Base-by-base conservation (phyloP, 2,888 invertebrate species). In the Amphipyra berbera region DNA sequence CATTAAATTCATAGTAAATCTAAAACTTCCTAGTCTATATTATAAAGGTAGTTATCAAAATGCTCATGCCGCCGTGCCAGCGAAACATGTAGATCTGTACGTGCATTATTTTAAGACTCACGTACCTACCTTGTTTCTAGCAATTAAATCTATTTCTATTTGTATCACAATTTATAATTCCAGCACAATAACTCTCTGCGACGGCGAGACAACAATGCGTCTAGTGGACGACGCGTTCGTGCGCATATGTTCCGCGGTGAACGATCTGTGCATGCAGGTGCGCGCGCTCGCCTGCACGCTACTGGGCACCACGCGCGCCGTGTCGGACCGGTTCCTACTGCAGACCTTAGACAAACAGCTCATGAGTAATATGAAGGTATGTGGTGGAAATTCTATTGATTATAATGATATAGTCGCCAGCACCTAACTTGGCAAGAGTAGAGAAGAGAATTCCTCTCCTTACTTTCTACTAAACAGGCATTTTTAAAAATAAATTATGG, bases 341-440 rank as follows among this genome's bases (percentile, higher is more conserved):
- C 99, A 99, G 93, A 99, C 99, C 0, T 93, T 99, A 38, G 99
- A 99, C 87, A 99, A 99, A 90, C 99, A 99, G 86, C 96, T 99
- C 27, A 99, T 99, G 98, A 98, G 98, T 53, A 98, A 98, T 85
- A 97, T 99, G 97, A 96, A 97, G 95, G 97, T 98, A 90, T 84
- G 30, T 46, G 8, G 15, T 14, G 1, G 6, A 15, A 38, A 37
- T 15, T 12, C 3, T 37, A 12, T 37, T 8, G n/a, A n/a, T n/a
- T n/a, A n/a, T n/a, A n/a, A n/a, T n/a, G n/a, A n/a, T n/a, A n/a
- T n/a, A n/a, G n/a, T n/a, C n/a, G n/a, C n/a, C n/a, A n/a, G n/a
- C n/a, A n/a, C n/a, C n/a, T n/a, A n/a, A n/a, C n/a, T n/a, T n/a
- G n/a, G n/a, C n/a, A n/a, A n/a, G n/a, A n/a, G n/a, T n/a, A n/a